These are phyloP conservation scores for Idaea aversata DNA, from an alignment of 2,888 invertebrate species.

Conservation along the genomic window DNA sequence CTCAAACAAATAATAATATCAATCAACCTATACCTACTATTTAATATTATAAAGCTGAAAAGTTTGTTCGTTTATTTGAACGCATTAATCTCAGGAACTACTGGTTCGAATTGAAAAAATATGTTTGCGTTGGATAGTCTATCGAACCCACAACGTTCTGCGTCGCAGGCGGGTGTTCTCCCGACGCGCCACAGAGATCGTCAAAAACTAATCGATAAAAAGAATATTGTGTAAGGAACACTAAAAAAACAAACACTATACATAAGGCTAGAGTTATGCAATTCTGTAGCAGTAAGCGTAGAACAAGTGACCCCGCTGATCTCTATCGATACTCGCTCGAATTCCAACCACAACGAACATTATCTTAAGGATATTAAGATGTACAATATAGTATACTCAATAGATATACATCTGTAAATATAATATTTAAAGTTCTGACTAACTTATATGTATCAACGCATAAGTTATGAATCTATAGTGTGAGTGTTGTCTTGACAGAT, in stretches of 20 bases:
- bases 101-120: too few species aligned
- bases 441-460: not conserved
- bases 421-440: not conserved
- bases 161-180: too few species aligned
- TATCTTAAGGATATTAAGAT: conserved; percentile 49
- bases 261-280: conserved; percentile 46
- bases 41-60: too few species aligned
- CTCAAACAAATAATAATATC: too few species aligned
- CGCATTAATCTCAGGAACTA: too few species aligned
- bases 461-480: too few species aligned
- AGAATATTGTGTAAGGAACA: conserved; percentile 3
- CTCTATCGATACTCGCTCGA: conserved; percentile 54
- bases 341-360: conserved; percentile 60
- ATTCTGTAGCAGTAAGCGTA: conserved; percentile 54
- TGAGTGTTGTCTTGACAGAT: too few species aligned
- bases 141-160: too few species aligned
- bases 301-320: conserved; percentile 57
- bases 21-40: too few species aligned
- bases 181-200: not conserved
- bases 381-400: conserved; percentile 32
- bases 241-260: conserved; percentile 32
- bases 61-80: too few species aligned
- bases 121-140: too few species aligned
- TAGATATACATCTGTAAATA: not conserved
- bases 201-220: not conserved